Base-by-base conservation (phyloP, 1,140 invertebrate genomes). In the Triops longicaudatus region DNA sequence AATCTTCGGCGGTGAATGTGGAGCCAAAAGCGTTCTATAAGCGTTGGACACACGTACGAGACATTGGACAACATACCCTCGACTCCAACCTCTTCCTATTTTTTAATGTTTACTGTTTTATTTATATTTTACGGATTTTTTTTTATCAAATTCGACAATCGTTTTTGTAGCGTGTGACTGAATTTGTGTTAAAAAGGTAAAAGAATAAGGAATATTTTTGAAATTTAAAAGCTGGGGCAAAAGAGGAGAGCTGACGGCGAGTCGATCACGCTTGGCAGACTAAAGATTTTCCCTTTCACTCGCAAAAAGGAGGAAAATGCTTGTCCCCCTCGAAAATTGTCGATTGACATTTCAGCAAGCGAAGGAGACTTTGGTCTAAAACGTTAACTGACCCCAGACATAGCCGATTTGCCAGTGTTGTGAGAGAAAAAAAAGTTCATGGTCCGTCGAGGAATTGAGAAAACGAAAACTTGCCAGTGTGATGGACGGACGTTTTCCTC, bases 111-210 rank as follows among this genome's bases (percentile, higher is more conserved):
- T 14, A 26, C 17, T 27, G 73, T 26, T 26, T 26, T 27, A 73
- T 43, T 75, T 22, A 31, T 44, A 43, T 44, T 74, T 75, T 75
- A 22, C 26, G 26, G 44, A 75, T 75, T 75, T 75, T 50, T 75
- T 75, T 63, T 22, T 26, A 44, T 75, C 6, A 7, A 26, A 50
- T 6, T 6, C 17, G 17, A n/a, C 22, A 17, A 17, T 5, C 22
- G n/a, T n/a, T n/a, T n/a, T 63, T 63, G 50, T n/a, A n/a, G 50
- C 50, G 50, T 17, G 50, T 63, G 50, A 75, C 43, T 27, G 74
- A n/a, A 44, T 75, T 50, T 42, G n/a, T 28, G 31, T 37, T 12
- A 14, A 10, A 63, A 27, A 44, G 74, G 41, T 17, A 26, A 26
- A 43, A 42, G 74, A 2, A 37, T 37, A 37, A 37, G 74, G 11